A percentile compares a stretch with the other conserved stretches of the same genome.
Conservation (phyloP, 2,113 vertebrate genomes). For the Leptobrachium ailaonicum region DNA sequence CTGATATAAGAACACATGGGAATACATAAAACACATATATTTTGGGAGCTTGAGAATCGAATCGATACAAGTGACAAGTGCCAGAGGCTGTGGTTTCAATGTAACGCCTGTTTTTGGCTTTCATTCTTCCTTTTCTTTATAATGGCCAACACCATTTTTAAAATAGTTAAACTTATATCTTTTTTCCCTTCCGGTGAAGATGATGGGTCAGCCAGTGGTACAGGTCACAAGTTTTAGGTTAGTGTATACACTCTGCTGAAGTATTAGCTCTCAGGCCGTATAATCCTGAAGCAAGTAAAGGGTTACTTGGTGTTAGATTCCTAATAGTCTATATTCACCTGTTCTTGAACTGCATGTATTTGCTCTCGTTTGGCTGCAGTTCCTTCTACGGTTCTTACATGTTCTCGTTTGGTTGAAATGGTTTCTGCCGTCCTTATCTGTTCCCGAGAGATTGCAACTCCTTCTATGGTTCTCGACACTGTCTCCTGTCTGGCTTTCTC, state of each 20-base stretch:
- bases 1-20: neutral
- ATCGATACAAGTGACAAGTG: conserved; percentile 12
- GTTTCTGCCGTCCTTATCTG: conserved; percentile 57
- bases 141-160: too few relatives aligned
- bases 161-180: too few relatives aligned
- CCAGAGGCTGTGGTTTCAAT: neutral
- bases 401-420: conserved; percentile 62
- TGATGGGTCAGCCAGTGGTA: conserved; percentile 7
- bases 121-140: too few relatives aligned
- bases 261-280: neutral
- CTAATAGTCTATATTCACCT: conserved; percentile 62
- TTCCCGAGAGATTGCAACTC: conserved; percentile 56
- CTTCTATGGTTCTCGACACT: conserved; percentile 66
- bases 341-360: conserved; percentile 68
- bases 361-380: conserved; percentile 63
- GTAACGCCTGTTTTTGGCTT: too few relatives aligned
- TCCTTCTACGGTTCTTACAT: conserved; percentile 68
- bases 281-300: conserved; percentile 5
- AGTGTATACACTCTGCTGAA: conserved; percentile 5
- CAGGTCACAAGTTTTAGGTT: conserved; percentile 23
- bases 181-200: too few relatives aligned
- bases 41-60: too few relatives aligned
- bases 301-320: conserved; percentile 52
- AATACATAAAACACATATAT: neutral
- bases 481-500: conserved; percentile 67